Percentiles rank a stretch among this genome's conserved stretches.
Evolutionary conservation across 2,888 invertebrate species (phyloP).

Genomic region (Odontocerum albicorne): DNA sequence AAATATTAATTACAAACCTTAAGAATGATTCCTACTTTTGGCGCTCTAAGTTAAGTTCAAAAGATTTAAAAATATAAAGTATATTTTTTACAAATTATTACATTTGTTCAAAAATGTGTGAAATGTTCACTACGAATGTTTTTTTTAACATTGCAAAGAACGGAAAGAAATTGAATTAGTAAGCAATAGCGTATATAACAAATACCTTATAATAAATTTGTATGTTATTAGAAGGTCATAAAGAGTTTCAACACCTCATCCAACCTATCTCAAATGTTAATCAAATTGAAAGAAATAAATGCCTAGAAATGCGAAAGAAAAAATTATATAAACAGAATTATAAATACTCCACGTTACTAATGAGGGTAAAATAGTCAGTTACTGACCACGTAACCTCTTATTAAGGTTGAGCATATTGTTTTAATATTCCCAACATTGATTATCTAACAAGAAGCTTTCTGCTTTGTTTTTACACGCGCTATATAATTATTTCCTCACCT

Average conservation of each 20-base stretch:
- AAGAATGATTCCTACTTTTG: too few species aligned
- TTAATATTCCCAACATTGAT: constrained; percentile 17
- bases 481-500: constrained; percentile 30
- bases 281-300: background rate
- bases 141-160: too few species aligned
- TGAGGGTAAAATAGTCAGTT: constrained; percentile 13
- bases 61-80: too few species aligned
- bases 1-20: too few species aligned
- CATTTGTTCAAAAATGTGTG: too few species aligned
- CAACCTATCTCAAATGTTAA: constrained; percentile 8
- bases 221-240: too few species aligned
- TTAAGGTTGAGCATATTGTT: constrained; percentile 22
- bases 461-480: constrained; percentile 8
- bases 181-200: too few species aligned
- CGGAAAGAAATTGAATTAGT: too few species aligned
- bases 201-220: too few species aligned
- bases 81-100: too few species aligned
- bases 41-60: too few species aligned
- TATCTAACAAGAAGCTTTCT: constrained; percentile 18
- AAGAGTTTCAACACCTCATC: constrained; percentile 12
- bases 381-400: constrained; percentile 20
- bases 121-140: too few species aligned
- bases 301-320: background rate
- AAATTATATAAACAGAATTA: constrained; percentile 18
- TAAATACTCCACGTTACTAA: constrained; percentile 26